Percentiles rank a stretch among this genome's conserved stretches.
These are phyloP conservation scores for Apeira syringaria DNA, from an alignment of 2,888 invertebrate genomes.

Conservation along the genomic window DNA sequence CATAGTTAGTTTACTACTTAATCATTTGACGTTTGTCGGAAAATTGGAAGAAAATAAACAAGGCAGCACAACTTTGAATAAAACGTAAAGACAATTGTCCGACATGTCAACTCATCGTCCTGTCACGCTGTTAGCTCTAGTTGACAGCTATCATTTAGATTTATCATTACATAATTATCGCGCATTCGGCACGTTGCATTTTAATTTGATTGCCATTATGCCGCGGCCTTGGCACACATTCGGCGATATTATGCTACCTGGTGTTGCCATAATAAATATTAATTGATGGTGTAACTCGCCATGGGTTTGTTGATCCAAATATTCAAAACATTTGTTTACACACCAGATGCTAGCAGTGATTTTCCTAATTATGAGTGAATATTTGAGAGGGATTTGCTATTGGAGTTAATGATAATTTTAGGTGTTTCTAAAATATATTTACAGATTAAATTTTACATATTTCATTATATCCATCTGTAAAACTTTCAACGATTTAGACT, in stretches of 20 bases:
- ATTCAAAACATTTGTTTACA: conserved; percentile 1
- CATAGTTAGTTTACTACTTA: too few species aligned
- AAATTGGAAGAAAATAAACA: too few species aligned
- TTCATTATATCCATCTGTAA: too few species aligned
- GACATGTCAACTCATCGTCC: conserved; percentile 2
- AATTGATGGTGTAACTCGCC: conserved; percentile 37
- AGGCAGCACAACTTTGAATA: too few species aligned
- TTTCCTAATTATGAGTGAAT: too few species aligned
- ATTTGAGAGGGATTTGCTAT: too few species aligned
- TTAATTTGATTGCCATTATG: conserved; percentile 27
- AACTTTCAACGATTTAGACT: too few species aligned
- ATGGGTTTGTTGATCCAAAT: conserved; percentile 27
- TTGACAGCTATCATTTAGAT: conserved; percentile 22
- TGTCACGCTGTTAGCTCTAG: conserved; percentile 20
- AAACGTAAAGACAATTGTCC: neutral
- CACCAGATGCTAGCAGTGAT: too few species aligned
- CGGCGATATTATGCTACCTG: conserved; percentile 27
- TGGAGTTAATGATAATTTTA: too few species aligned
- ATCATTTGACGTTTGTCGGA: too few species aligned
- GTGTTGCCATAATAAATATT: conserved; percentile 29
- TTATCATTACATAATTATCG: conserved; percentile 19
- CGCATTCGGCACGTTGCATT: conserved; percentile 19
- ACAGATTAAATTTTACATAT: too few species aligned
- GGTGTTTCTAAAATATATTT: too few species aligned
- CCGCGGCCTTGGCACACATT: conserved; percentile 32